Evolutionary conservation across 2,797 vertebrate genomes (phyloP), one percentile per base, ranked within the genome.

Genomic region (Sebastolobus altivelis): DNA sequence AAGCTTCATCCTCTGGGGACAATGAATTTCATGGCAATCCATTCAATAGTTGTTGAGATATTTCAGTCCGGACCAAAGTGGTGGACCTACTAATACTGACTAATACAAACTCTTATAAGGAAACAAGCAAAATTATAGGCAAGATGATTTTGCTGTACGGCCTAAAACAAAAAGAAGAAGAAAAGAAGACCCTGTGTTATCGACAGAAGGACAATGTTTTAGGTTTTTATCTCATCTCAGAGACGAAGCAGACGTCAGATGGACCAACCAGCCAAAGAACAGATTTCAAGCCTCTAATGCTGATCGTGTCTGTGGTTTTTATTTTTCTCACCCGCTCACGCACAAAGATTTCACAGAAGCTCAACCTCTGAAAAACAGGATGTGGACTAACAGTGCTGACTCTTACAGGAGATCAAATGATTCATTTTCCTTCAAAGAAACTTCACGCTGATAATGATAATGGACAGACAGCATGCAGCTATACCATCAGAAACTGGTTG

Each of bases 311-410:
- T 70, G 72, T 71, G 69, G 69, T 80, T 77, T 74, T 1, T 13
- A 11, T 14, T 1, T 14, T 9, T 46, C 4, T 20, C 38, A 20
- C 14, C 40, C 31, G 54, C 6, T n/a, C 8, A 55, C 0, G 14
- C 4, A 61, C 8, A 12, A 5, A 56, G 9, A 54, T 10, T 68
- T 67, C 60, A 80, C n/a, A 77, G 65, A 77, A 67, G 31, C 5
- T 43, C 13, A 65, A n/a, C 14, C 1, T 9, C 3, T 66, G 43
- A 63, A 80, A n/a, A 87, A 85, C 86, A 88, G 86, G 86, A 88
- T 85, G 71, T 85, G 49, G 58, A 55, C 12, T 27, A 4, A 71
- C 4, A 5, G 5, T 68, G 46, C 49, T 67, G 61, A 77, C 59
- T 25, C 5, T 20, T 5, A 2, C 0, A 0, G 37, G 2, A 13